These are phyloP conservation scores for Thomomys bottae DNA, from an alignment of 2,113 vertebrate species.

Conservation along the genomic window DNA sequence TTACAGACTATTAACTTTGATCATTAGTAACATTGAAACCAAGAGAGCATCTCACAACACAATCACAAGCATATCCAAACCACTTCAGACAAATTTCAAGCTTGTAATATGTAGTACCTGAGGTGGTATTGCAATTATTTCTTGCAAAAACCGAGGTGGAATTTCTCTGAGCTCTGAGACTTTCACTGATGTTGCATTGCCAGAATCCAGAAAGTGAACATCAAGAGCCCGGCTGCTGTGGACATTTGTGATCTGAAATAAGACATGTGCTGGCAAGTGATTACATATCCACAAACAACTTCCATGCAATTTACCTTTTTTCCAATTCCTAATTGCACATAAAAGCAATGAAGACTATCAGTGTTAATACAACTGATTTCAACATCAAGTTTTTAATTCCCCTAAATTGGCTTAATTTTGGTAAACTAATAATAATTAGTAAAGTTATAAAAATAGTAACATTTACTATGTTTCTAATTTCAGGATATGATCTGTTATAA, in stretches of 20 bases:
- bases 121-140: slow-evolving; percentile 90
- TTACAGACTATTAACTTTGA: neutral
- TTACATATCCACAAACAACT: neutral
- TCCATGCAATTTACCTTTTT: neutral
- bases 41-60: neutral
- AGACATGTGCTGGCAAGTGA: slow-evolving; percentile 7
- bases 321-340: neutral
- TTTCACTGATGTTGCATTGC: slow-evolving; percentile 91
- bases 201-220: slow-evolving; percentile 91
- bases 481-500: neutral
- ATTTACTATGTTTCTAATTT: slow-evolving; percentile 18
- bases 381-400: slow-evolving; percentile 28
- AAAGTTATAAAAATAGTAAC: slow-evolving; percentile 22
- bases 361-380: neutral
- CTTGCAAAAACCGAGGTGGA: slow-evolving; percentile 88
- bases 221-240: slow-evolving; percentile 92
- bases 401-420: neutral
- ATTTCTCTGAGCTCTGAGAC: slow-evolving; percentile 94
- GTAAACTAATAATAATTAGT: neutral
- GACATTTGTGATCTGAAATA: slow-evolving; percentile 91
- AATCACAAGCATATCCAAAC: neutral
- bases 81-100: neutral
- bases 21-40: neutral
- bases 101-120: slow-evolving; percentile 86
- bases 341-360: neutral